Conservation (phyloP, 2,888 invertebrate genomes). For the Drosophila ustulata region DNA sequence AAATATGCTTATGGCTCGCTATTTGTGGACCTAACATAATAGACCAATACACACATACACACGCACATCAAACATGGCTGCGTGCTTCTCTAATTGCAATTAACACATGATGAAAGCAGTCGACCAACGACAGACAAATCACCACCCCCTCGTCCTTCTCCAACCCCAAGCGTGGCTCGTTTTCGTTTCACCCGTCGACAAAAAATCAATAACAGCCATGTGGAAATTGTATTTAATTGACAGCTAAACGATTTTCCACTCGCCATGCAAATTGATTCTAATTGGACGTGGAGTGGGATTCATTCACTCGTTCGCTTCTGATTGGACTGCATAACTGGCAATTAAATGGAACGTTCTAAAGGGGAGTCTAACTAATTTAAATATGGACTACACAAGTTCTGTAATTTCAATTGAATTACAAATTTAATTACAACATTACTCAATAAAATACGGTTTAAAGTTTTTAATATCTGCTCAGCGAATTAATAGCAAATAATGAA, state of each 20-base stretch:
- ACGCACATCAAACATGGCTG: constrained; percentile 47
- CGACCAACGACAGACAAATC: constrained; percentile 13
- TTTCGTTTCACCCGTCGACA: constrained; percentile 18
- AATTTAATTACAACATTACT: background rate
- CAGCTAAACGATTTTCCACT: constrained; percentile 74
- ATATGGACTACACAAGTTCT: constrained; percentile 8
- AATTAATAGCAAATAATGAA: too few species aligned
- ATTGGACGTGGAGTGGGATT: constrained; percentile 10
- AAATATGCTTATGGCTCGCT: constrained; percentile 28
- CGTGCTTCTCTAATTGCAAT: constrained; percentile 71
- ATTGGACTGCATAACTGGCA: constrained; percentile 52
- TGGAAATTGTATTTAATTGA: constrained; percentile 76
- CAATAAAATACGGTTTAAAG: background rate
- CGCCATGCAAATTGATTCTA: constrained; percentile 60
- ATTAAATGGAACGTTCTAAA: constrained; percentile 37
- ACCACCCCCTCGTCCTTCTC: background rate
- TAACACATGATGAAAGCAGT: constrained; percentile 71
- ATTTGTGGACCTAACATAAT: constrained; percentile 13
- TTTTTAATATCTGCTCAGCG: too few species aligned
- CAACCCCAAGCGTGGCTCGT: background rate
- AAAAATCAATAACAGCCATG: constrained; percentile 71
- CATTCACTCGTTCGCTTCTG: constrained; percentile 8
- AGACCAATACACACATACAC: constrained; percentile 17
- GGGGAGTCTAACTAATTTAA: constrained; percentile 38
- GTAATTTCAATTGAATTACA: constrained; percentile 1